These are phyloP conservation scores for Pheosia tremula DNA, from an alignment of 2,888 invertebrate species.

Conservation along the genomic window DNA sequence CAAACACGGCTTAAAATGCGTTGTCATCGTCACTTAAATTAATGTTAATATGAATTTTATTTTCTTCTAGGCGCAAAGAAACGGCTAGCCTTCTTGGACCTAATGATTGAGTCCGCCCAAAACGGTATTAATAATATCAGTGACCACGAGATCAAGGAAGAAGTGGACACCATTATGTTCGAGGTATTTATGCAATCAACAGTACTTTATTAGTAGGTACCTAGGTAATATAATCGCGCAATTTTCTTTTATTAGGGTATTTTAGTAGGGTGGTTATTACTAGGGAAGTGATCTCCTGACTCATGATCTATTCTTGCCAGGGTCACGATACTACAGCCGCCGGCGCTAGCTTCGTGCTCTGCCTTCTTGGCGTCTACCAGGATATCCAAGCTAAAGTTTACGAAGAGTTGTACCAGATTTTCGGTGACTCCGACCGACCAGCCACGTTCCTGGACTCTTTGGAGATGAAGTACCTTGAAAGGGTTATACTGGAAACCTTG, in stretches of 20 bases:
- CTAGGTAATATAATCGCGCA: too few relatives aligned
- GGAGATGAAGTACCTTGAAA: slow-evolving; percentile 92
- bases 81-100: slow-evolving; percentile 94
- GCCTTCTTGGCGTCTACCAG: slow-evolving; percentile 91
- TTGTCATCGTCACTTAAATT: too few relatives aligned
- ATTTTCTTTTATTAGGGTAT: too few relatives aligned
- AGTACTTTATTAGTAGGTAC: too few relatives aligned
- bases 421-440: slow-evolving; percentile 90
- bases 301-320: slow-evolving; percentile 35
- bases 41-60: too few relatives aligned
- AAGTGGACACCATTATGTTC: slow-evolving; percentile 95
- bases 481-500: slow-evolving; percentile 90
- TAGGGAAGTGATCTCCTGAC: too few relatives aligned
- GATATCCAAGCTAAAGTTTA: slow-evolving; percentile 91
- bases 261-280: too few relatives aligned
- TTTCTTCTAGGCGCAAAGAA: slow-evolving; percentile 87
- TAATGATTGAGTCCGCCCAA: slow-evolving; percentile 93
- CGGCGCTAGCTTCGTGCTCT: slow-evolving; percentile 94
- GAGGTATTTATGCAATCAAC: slow-evolving; percentile 80
- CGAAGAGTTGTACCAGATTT: slow-evolving; percentile 90
- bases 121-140: slow-evolving; percentile 88
- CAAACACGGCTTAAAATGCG: too few relatives aligned
- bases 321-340: slow-evolving; percentile 85
- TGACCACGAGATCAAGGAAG: slow-evolving; percentile 93
- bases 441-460: slow-evolving; percentile 91